phyloP scores from a whole-genome alignment of 2,888 invertebrate genomes.

The Cephonodes hylas region DNA sequence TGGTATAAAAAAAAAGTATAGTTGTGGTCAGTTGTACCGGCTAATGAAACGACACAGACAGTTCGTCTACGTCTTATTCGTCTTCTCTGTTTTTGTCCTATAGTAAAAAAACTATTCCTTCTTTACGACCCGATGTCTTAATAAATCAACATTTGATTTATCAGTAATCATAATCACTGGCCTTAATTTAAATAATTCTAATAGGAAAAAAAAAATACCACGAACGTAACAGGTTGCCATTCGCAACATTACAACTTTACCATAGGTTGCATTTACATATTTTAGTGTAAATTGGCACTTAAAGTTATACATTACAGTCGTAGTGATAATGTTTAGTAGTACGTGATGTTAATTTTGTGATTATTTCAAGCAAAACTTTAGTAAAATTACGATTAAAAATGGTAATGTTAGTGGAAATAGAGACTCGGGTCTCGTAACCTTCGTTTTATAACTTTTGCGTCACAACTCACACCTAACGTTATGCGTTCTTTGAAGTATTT shows the following conservation, averaged over 20 bases:
- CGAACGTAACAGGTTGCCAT: neutral
- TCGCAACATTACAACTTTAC: neutral
- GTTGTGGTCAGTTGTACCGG: no score
- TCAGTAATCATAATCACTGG: no score
- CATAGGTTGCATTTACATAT: neutral
- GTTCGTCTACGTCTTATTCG: no score
- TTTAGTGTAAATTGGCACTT: neutral
- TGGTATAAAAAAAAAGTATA: no score
- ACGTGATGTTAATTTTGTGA: neutral
- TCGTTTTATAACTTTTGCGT: conserved; percentile 20
- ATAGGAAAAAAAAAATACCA: no score
- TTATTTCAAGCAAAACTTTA: neutral
- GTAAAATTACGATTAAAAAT: conserved; percentile 9
- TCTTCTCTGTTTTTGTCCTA: no score
- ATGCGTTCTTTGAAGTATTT: neutral
- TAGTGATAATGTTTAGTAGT: neutral
- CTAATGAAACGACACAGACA: no score
- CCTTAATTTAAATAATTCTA: no score
- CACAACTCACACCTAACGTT: neutral
- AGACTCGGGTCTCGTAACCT: conserved; percentile 22
- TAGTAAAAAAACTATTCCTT: no score
- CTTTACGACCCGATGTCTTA: no score
- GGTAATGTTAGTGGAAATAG: neutral
- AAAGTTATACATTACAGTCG: neutral
- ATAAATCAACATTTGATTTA: no score